These are phyloP conservation scores for Drosophila bifasciata DNA, from an alignment of 1,140 invertebrate species.

Conservation along the genomic window DNA sequence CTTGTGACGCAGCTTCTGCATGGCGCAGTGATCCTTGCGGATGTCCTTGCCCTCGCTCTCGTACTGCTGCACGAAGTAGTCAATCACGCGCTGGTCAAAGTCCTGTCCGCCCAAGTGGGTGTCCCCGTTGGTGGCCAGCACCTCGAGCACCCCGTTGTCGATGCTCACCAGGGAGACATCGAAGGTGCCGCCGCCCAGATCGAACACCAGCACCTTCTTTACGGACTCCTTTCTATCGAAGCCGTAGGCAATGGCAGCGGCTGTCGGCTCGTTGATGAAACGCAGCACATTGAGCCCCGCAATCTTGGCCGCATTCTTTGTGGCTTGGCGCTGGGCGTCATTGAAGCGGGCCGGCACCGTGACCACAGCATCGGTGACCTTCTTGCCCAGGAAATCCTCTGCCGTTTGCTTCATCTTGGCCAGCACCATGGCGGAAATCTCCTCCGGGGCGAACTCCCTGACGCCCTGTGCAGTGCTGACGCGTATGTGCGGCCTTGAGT, in stretches of 20 bases:
- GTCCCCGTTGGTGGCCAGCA: slow-evolving; percentile 99
- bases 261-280: slow-evolving; percentile 99
- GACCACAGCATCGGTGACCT: slow-evolving; percentile 98
- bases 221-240: slow-evolving; percentile 99
- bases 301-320: slow-evolving; percentile 95
- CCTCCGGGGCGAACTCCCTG: slow-evolving; percentile 97
- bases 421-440: slow-evolving; percentile 99
- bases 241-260: slow-evolving; percentile 99
- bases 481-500: slow-evolving; percentile 93
- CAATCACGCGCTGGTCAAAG: slow-evolving; percentile 99
- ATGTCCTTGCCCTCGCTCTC: slow-evolving; percentile 99
- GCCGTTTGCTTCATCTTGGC: slow-evolving; percentile 99
- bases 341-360: slow-evolving; percentile 99
- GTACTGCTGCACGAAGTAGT: slow-evolving; percentile 99
- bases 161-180: slow-evolving; percentile 99
- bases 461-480: slow-evolving; percentile 90
- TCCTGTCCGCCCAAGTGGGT: slow-evolving; percentile 99
- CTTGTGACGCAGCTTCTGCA: slow-evolving; percentile 97
- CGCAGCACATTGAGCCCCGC: slow-evolving; percentile 98
- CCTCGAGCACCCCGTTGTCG: slow-evolving; percentile 97
- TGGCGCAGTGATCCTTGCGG: slow-evolving; percentile 96
- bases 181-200: slow-evolving; percentile 99
- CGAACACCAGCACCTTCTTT: slow-evolving; percentile 99
- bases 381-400: slow-evolving; percentile 98
- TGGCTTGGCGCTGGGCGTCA: slow-evolving; percentile 98